Percentiles rank a stretch among this genome's conserved stretches.
Conservation (phyloP, 1,140 invertebrate species). For the Drosophila funebris region DNA sequence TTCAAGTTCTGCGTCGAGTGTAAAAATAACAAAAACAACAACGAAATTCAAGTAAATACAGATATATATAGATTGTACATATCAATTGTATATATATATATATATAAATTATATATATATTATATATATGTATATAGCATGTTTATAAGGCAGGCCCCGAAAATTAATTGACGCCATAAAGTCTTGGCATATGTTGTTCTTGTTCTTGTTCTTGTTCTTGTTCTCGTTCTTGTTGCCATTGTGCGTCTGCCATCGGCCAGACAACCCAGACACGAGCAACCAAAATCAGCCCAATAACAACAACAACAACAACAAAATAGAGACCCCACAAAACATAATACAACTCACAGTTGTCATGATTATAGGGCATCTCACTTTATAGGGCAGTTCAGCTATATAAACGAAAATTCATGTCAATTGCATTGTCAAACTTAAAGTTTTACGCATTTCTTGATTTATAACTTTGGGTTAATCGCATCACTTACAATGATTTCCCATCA, state of each 20-base stretch:
- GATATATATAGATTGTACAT: background rate
- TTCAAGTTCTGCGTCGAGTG: constrained; percentile 28
- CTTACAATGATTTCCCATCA: too few relatives aligned
- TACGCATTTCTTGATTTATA: too few relatives aligned
- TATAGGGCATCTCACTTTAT: background rate
- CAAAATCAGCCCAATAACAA: background rate
- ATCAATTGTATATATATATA: constrained; percentile 11
- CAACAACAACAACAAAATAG: background rate
- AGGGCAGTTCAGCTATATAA: too few relatives aligned
- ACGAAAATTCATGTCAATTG: too few relatives aligned
- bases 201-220: background rate
- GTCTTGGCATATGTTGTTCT: constrained; percentile 28
- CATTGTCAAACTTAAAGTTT: too few relatives aligned
- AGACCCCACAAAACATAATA: background rate
- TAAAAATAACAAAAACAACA: constrained; percentile 25
- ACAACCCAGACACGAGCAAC: constrained; percentile 33
- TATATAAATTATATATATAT: background rate
- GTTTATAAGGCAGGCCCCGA: constrained; percentile 38
- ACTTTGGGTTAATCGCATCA: too few relatives aligned
- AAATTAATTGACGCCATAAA: constrained; percentile 73
- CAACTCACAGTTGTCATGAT: background rate
- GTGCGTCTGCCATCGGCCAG: constrained; percentile 62
- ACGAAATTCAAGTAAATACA: background rate
- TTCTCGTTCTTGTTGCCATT: constrained; percentile 26
- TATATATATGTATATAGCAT: constrained; percentile 2